These are phyloP conservation scores for Cebidichthys violaceus DNA, from an alignment of 2,113 vertebrate genomes.

Conservation along the genomic window DNA sequence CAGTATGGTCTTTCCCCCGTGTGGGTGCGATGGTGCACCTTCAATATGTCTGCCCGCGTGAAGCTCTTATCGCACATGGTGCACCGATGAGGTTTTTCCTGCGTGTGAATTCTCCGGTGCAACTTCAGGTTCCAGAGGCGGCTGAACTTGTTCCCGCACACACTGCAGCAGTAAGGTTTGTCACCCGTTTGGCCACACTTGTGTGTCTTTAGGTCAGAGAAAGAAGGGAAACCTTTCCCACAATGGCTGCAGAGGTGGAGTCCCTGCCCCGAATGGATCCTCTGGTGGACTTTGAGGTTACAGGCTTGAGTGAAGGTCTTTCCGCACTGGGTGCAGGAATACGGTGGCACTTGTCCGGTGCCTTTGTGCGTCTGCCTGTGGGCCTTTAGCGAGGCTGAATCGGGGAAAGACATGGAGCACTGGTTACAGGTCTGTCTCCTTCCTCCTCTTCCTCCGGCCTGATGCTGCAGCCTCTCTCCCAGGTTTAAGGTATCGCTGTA, in stretches of 20 bases:
- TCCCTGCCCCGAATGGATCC: slow-evolving; percentile 84
- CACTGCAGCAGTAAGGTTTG: slow-evolving; percentile 82
- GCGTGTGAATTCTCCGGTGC: slow-evolving; percentile 84
- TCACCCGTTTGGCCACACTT: slow-evolving; percentile 78
- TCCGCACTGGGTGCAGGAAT: slow-evolving; percentile 81
- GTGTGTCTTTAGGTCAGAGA: slow-evolving; percentile 84
- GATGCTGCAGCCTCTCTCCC: slow-evolving; percentile 65
- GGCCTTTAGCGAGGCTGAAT: slow-evolving; percentile 70
- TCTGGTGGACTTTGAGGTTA: slow-evolving; percentile 83
- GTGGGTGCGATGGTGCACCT: slow-evolving; percentile 85
- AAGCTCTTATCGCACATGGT: slow-evolving; percentile 85
- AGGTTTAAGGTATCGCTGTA: slow-evolving; percentile 56
- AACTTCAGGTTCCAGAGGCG: slow-evolving; percentile 85
- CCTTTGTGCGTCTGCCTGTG: slow-evolving; percentile 74
- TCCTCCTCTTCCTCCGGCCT: slow-evolving; percentile 48
- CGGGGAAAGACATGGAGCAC: slow-evolving; percentile 71
- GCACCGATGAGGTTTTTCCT: slow-evolving; percentile 84
- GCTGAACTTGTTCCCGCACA: slow-evolving; percentile 84
- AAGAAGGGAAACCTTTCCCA: slow-evolving; percentile 84
- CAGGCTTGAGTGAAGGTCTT: slow-evolving; percentile 82
- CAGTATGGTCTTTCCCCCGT: slow-evolving; percentile 84
- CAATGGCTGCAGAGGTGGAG: slow-evolving; percentile 87
- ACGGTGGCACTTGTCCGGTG: slow-evolving; percentile 39
- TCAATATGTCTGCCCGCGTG: slow-evolving; percentile 83
- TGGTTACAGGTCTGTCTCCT: slow-evolving; percentile 69